A percentile compares a stretch with the other conserved stretches of the same genome.
phyloP scores from a whole-genome alignment of 2,888 invertebrate species.

The Elegia similella region DNA sequence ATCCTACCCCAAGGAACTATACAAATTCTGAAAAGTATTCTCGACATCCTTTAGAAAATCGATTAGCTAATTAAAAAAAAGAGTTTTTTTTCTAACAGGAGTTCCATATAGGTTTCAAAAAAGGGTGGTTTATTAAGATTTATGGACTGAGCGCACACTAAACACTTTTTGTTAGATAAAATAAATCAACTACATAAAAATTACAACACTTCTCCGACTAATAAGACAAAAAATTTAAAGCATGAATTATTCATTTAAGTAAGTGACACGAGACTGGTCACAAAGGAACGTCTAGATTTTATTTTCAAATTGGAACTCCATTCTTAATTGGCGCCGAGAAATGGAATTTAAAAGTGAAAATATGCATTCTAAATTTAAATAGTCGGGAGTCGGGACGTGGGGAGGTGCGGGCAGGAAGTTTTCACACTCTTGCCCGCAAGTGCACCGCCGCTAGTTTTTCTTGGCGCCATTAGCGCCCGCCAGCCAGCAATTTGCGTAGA shows the following conservation, averaged over 20 bases:
- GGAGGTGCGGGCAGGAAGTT: conserved; percentile 25
- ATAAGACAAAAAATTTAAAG: neutral
- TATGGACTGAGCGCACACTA: neutral
- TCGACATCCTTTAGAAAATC: too few relatives aligned
- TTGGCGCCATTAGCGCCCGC: conserved; percentile 44
- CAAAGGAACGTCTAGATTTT: conserved; percentile 22
- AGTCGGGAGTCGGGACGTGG: conserved; percentile 19
- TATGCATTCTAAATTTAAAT: conserved; percentile 35
- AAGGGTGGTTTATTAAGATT: too few relatives aligned
- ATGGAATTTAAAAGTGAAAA: conserved; percentile 33
- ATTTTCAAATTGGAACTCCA: conserved; percentile 28
- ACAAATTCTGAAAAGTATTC: too few relatives aligned
- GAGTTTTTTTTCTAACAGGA: too few relatives aligned
- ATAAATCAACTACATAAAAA: neutral
- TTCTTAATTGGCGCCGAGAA: conserved; percentile 28
- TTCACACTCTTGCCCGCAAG: conserved; percentile 48
- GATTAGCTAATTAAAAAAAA: too few relatives aligned
- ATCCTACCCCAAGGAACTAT: too few relatives aligned
- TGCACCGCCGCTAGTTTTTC: conserved; percentile 41
- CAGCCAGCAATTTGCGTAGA: conserved; percentile 39
- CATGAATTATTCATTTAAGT: conserved; percentile 1
- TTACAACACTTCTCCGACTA: neutral
- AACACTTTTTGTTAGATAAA: neutral
- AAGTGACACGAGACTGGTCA: conserved; percentile 17
- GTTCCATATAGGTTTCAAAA: too few relatives aligned